These are phyloP conservation scores for Euplexia lucipara DNA, from an alignment of 2,888 invertebrate species.

Conservation along the genomic window DNA sequence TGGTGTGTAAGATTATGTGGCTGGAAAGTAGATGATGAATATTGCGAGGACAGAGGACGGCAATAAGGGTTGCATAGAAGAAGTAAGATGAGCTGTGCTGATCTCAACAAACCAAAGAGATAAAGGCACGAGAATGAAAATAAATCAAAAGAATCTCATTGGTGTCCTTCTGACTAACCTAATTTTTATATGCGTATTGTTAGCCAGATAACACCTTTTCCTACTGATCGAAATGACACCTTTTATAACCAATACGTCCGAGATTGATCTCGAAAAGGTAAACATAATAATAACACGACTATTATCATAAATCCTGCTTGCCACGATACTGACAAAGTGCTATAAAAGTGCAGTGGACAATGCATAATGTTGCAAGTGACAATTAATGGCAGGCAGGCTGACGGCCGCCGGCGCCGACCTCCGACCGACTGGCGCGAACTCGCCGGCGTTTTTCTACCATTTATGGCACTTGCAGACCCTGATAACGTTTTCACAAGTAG, in stretches of 20 bases:
- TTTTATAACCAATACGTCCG: slow-evolving; percentile 8
- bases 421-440: slow-evolving; percentile 59
- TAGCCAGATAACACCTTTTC: too few species aligned
- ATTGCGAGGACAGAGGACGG: too few species aligned
- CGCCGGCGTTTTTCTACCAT: slow-evolving; percentile 70
- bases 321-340: slow-evolving; percentile 19
- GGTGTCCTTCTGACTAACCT: too few species aligned
- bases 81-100: too few species aligned
- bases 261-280: slow-evolving; percentile 14
- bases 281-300: slow-evolving; percentile 21
- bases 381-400: slow-evolving; percentile 59
- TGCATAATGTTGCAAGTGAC: slow-evolving; percentile 59
- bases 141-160: too few species aligned
- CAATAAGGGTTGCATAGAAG: too few species aligned
- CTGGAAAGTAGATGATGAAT: too few species aligned
- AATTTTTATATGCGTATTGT: too few species aligned
- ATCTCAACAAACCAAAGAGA: too few species aligned
- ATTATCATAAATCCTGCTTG: slow-evolving; percentile 33
- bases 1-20: too few species aligned
- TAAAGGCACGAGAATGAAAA: too few species aligned
- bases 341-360: slow-evolving; percentile 54
- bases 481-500: slow-evolving; percentile 69
- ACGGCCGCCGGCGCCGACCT: slow-evolving; percentile 69
- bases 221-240: too few species aligned
- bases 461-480: slow-evolving; percentile 78